phyloP scores from a whole-genome alignment of 2,888 invertebrate species.

The Psylliodes chrysocephalus region DNA sequence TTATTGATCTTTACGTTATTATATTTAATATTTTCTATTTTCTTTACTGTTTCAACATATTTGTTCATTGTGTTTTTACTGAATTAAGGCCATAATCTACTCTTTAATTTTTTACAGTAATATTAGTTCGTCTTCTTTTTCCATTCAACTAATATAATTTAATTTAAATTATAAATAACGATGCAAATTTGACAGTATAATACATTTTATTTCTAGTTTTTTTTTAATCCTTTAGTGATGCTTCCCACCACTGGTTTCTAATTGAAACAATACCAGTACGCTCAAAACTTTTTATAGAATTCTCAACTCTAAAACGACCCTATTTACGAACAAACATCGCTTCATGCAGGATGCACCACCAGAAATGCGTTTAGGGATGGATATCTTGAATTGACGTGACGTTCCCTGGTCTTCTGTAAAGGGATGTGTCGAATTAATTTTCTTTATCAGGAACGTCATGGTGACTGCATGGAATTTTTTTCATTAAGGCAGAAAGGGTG shows the following conservation, averaged over 20 bases:
- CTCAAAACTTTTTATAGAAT: neutral
- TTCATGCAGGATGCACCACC: neutral
- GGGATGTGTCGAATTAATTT: conserved; percentile 32
- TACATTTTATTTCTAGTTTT: too few relatives aligned
- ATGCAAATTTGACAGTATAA: too few relatives aligned
- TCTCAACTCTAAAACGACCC: neutral
- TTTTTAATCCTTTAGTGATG: too few relatives aligned
- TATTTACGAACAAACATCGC: neutral
- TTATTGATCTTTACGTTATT: too few relatives aligned
- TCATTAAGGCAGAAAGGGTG: conserved; percentile 10
- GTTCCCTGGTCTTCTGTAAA: conserved; percentile 2
- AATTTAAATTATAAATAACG: too few relatives aligned
- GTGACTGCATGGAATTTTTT: conserved; percentile 30
- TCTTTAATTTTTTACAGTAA: too few relatives aligned
- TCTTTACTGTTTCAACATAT: too few relatives aligned
- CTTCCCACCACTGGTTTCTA: neutral
- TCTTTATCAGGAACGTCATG: conserved; percentile 24
- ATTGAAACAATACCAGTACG: neutral
- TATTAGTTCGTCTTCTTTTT: too few relatives aligned
- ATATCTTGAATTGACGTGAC: conserved; percentile 3
- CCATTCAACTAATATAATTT: too few relatives aligned
- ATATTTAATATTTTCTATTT: too few relatives aligned
- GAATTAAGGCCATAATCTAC: too few relatives aligned
- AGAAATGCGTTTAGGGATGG: neutral
- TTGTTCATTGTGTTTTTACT: too few relatives aligned